Conservation (phyloP, 2,113 vertebrate species). For the Hipposideros armiger region DNA sequence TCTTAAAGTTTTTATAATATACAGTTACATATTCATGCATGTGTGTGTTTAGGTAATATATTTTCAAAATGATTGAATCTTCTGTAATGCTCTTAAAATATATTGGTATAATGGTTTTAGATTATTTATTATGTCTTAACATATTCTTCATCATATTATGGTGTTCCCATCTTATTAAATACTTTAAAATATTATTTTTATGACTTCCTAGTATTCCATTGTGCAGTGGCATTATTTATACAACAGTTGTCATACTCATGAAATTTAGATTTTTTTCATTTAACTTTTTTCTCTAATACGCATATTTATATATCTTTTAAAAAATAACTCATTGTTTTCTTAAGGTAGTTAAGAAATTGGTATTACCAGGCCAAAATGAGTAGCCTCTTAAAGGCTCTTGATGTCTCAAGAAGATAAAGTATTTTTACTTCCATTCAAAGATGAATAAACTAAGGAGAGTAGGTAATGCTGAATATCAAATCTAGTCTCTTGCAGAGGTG, state of each 20-base stretch:
- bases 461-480: neutral
- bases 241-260: neutral
- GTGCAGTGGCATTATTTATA: neutral
- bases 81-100: neutral
- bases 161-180: neutral
- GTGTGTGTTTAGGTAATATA: neutral
- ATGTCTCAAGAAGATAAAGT: neutral
- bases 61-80: neutral
- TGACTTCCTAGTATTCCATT: neutral
- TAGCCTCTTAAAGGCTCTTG: neutral
- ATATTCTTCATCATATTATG: neutral
- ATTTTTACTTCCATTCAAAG: constrained; percentile 39
- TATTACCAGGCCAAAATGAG: neutral
- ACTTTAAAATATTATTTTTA: neutral
- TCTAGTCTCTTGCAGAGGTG: neutral
- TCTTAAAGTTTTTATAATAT: neutral
- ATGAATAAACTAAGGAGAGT: neutral
- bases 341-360: neutral
- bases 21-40: neutral
- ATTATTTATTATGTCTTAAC: neutral
- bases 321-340: neutral
- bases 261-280: neutral
- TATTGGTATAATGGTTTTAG: neutral
- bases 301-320: neutral
- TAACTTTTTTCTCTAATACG: neutral